Evolutionary conservation across 2,113 vertebrate genomes (phyloP).

Genomic region (Hemichromis elongatus): DNA sequence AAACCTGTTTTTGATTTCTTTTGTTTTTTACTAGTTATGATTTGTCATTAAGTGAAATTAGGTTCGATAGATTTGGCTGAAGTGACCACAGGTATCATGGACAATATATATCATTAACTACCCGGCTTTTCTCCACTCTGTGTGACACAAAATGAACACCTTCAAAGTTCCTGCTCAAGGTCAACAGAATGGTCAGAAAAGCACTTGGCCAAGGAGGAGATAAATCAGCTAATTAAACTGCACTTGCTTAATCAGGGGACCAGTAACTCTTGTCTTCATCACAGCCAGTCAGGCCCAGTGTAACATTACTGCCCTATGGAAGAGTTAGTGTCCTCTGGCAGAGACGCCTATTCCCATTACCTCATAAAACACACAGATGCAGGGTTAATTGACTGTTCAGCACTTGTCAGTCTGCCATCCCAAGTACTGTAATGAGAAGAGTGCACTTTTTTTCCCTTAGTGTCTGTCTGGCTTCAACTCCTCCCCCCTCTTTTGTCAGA

Average conservation of each 20-base stretch:
- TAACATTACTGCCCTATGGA: constrained; percentile 81
- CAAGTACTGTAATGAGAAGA: constrained; percentile 86
- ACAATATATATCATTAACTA: background rate
- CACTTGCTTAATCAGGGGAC: constrained; percentile 88
- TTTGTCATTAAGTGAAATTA: too few relatives aligned
- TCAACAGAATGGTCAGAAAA: constrained; percentile 77
- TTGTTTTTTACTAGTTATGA: background rate
- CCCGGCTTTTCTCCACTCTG: background rate
- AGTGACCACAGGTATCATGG: background rate
- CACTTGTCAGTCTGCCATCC: constrained; percentile 84
- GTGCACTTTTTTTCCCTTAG: constrained; percentile 72
- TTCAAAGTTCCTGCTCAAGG: constrained; percentile 90
- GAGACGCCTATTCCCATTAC: constrained; percentile 74
- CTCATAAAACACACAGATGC: constrained; percentile 99
- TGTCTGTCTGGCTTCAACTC: constrained; percentile 9
- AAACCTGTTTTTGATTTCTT: background rate
- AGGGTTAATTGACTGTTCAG: constrained; percentile 98
- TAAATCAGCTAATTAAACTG: constrained; percentile 98
- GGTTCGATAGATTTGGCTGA: background rate
- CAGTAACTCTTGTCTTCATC: constrained; percentile 73
- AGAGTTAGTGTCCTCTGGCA: constrained; percentile 86
- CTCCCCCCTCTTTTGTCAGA: constrained; percentile 14
- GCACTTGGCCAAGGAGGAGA: constrained; percentile 81
- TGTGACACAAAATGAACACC: background rate
- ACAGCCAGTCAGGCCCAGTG: constrained; percentile 75